These are phyloP conservation scores for Epinotia brunnichana DNA, from an alignment of 2,888 invertebrate genomes.

Conservation along the genomic window DNA sequence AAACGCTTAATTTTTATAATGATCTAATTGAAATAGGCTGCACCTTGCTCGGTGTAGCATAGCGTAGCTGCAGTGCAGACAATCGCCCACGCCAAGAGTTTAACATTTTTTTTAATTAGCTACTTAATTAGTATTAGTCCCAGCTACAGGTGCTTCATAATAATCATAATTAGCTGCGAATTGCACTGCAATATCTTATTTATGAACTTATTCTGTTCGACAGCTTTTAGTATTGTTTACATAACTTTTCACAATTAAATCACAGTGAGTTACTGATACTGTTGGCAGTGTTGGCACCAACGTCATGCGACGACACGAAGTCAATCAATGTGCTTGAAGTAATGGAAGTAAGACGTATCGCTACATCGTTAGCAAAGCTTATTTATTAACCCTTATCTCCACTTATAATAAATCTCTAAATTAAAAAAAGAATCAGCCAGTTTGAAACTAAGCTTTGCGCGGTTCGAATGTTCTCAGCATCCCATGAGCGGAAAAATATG, in stretches of 20 bases:
- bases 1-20: conserved; percentile 14
- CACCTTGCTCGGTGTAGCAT: background rate
- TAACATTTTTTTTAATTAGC: conserved; percentile 10
- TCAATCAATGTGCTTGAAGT: background rate
- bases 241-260: background rate
- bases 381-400: background rate
- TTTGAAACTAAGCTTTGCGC: too few relatives aligned
- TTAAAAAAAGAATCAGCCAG: too few relatives aligned
- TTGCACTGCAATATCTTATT: background rate
- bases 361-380: background rate
- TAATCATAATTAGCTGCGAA: conserved; percentile 9
- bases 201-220: background rate
- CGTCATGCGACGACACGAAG: background rate
- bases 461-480: too few relatives aligned
- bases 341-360: background rate
- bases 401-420: too few relatives aligned
- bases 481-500: too few relatives aligned
- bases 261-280: too few relatives aligned
- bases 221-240: background rate
- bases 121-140: background rate
- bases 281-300: background rate
- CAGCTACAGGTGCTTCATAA: conserved; percentile 14
- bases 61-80: background rate
- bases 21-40: conserved; percentile 19
- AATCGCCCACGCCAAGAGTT: background rate